phyloP scores from a whole-genome alignment of 2,888 invertebrate genomes.

The Watsonalla cultraria region DNA sequence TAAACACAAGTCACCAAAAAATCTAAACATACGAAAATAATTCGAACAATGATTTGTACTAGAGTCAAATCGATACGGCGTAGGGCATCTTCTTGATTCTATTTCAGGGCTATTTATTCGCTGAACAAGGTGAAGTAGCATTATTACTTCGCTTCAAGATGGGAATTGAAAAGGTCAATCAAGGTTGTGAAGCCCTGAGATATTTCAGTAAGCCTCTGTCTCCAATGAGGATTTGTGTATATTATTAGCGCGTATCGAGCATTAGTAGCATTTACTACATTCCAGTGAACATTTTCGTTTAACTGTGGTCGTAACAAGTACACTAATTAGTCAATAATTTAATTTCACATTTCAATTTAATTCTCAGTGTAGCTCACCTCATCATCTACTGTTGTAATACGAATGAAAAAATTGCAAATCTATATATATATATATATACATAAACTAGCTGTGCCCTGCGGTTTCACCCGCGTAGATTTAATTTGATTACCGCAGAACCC shows the following conservation, averaged over 20 bases:
- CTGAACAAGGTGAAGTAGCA: background rate
- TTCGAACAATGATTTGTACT: too few species aligned
- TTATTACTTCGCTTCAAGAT: background rate
- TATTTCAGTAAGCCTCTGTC: conserved; percentile 8
- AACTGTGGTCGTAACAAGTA: background rate
- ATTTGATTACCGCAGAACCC: too few species aligned
- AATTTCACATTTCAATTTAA: background rate
- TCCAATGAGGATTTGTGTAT: conserved; percentile 7
- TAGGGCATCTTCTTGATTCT: too few species aligned
- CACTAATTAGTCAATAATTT: background rate
- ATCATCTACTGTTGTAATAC: too few species aligned
- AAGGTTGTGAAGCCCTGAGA: conserved; percentile 5
- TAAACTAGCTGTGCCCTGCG: too few species aligned
- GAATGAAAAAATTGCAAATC: too few species aligned
- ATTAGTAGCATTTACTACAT: background rate
- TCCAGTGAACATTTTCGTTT: background rate
- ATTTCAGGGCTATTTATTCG: too few species aligned
- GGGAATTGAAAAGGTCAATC: conserved; percentile 9
- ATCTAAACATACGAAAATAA: too few species aligned
- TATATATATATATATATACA: too few species aligned
- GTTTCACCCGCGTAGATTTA: too few species aligned
- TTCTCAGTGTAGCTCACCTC: too few species aligned
- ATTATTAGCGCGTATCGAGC: background rate
- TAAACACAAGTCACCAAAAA: background rate
- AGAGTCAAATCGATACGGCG: too few species aligned